These are phyloP conservation scores for Hydrotaea cyrtoneurina DNA, from an alignment of 2,888 invertebrate species.

Conservation along the genomic window DNA sequence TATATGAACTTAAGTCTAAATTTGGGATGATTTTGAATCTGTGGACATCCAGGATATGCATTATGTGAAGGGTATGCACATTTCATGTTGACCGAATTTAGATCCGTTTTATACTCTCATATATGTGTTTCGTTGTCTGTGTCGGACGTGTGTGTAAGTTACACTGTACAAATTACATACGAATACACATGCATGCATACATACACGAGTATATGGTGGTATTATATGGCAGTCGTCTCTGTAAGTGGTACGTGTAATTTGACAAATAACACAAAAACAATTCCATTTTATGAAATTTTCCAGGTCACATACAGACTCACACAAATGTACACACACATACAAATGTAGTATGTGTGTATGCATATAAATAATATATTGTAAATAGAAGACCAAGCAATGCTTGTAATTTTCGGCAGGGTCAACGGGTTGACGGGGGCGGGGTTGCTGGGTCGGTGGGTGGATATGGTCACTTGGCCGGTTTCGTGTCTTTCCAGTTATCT, in stretches of 20 bases:
- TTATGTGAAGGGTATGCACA: too few species aligned
- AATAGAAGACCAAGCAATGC: background rate
- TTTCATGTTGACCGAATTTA: too few species aligned
- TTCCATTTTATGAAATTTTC: conserved; percentile 22
- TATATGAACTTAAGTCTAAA: too few species aligned
- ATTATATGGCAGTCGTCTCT: background rate
- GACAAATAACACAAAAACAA: conserved; percentile 26
- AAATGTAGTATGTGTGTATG: background rate
- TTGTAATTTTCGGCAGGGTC: background rate
- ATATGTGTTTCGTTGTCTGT: background rate
- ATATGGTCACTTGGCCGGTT: background rate
- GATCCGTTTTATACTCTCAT: too few species aligned
- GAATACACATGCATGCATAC: background rate
- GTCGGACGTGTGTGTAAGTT: background rate
- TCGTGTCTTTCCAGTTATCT: background rate
- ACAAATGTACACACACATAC: background rate
- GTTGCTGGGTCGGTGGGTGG: background rate
- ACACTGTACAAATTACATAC: background rate
- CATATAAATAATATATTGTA: conserved; percentile 24
- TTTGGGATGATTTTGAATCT: too few species aligned
- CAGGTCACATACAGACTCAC: conserved; percentile 13
- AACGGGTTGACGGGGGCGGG: background rate
- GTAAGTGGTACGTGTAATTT: conserved; percentile 5
- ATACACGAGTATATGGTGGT: background rate
- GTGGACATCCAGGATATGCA: background rate